phyloP scores from a whole-genome alignment of 2,888 invertebrate genomes.

The Bellardia bayeri region DNA sequence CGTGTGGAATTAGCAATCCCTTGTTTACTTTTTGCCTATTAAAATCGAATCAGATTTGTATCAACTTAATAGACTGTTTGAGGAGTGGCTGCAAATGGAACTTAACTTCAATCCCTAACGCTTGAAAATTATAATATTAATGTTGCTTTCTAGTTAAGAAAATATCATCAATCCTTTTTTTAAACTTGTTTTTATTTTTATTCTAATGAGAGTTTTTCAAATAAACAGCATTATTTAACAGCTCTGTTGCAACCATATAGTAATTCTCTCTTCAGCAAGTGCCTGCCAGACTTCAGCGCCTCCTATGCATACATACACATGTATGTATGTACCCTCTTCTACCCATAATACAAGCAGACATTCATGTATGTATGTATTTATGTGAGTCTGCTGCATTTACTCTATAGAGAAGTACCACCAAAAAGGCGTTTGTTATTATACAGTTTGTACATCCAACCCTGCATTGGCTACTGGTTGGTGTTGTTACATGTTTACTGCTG shows the following conservation, averaged over 20 bases:
- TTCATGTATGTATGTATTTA: neutral
- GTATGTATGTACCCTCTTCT: neutral
- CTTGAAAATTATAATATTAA: too few species aligned
- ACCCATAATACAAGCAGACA: constrained; percentile 26
- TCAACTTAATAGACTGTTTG: too few species aligned
- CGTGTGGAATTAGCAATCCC: too few species aligned
- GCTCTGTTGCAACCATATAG: constrained; percentile 10
- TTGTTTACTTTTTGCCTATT: too few species aligned
- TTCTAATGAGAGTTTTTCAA: too few species aligned
- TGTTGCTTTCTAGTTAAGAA: too few species aligned
- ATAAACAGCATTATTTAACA: neutral
- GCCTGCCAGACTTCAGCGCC: constrained; percentile 70
- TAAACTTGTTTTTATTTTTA: too few species aligned
- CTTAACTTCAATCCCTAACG: too few species aligned
- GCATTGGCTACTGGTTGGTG: constrained; percentile 72
- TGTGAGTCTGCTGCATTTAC: neutral
- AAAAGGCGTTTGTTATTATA: constrained; percentile 70
- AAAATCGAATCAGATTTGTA: too few species aligned
- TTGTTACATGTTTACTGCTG: constrained; percentile 58
- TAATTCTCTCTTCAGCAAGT: constrained; percentile 46
- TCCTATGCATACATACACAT: constrained; percentile 32
- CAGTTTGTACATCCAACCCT: constrained; percentile 71
- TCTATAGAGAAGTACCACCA: constrained; percentile 32
- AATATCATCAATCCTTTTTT: neutral
- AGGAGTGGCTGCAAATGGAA: too few species aligned